These are phyloP conservation scores for Anarsia innoxiella DNA, from an alignment of 2,888 invertebrate genomes.

Conservation along the genomic window DNA sequence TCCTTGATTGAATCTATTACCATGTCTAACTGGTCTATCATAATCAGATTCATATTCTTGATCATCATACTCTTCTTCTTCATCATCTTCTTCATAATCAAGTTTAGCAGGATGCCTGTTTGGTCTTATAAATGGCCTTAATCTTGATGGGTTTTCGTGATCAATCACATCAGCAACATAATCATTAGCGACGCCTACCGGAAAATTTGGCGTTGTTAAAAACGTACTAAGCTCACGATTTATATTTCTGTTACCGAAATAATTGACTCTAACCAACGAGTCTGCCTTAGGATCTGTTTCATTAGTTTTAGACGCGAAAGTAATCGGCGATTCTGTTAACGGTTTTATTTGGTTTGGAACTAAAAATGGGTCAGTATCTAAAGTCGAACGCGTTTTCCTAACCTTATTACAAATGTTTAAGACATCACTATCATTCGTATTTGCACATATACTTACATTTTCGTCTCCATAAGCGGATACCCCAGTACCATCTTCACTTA, in stretches of 20 bases:
- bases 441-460: conserved; percentile 49
- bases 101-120: conserved; percentile 24
- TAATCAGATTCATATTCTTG: conserved; percentile 34
- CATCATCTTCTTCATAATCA: conserved; percentile 32
- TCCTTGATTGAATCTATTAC: conserved; percentile 16
- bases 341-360: conserved; percentile 22
- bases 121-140: conserved; percentile 8
- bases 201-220: conserved; percentile 32
- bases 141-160: conserved; percentile 22
- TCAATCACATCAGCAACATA: conserved; percentile 25
- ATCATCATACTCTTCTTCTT: conserved; percentile 34
- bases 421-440: background rate
- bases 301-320: conserved; percentile 14
- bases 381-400: conserved; percentile 28
- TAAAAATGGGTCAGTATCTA: conserved; percentile 43
- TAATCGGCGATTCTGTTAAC: conserved; percentile 17
- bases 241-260: no score
- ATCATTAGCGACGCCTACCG: conserved; percentile 35
- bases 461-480: conserved; percentile 56
- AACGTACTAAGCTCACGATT: conserved; percentile 30
- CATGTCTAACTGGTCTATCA: conserved; percentile 16
- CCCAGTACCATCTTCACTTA: conserved; percentile 52
- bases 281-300: conserved; percentile 16
- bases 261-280: no score
- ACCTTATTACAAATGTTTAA: conserved; percentile 18